Base-by-base conservation (phyloP, 2,797 vertebrate species). In the Odontamblyopus rebecca region DNA sequence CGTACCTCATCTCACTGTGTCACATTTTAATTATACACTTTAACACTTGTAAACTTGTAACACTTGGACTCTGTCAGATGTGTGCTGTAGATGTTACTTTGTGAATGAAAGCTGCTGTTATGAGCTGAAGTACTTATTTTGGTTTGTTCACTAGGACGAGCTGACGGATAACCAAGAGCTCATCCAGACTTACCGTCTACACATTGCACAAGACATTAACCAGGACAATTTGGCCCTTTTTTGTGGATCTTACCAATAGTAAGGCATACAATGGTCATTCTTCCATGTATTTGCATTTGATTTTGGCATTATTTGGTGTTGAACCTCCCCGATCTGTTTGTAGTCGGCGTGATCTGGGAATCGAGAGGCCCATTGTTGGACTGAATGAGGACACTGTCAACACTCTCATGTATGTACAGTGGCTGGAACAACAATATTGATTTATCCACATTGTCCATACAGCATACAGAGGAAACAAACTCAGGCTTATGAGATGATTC, bases 201-300 rank as follows among this genome's bases (percentile, higher is more conserved):
- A 99, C 81, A 98, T 99, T 1, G 94, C 96, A 0, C 98, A 99
- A 79, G 98, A 99, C 86, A 98, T 99, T 88, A 99, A 99, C 92
- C 97, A 98, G 84, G 96, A 99, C 77, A 99, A 99, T 87, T 93
- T 99, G 77, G 95, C 95, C 54, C 95, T 98, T 51, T 99, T 99
- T 85, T 95, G 97, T 75, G 93, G 94, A 76, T 96, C 97, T 68
- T 99, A 99, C 87, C 90, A 93, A 84, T 93, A 93, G 91, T 93
- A 96, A 89, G 87, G 91, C 60, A 11, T 9, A n/a, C 18, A 63
- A 3, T 26, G 23, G 7, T 23, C n/a, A 26, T 41, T 38, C 7
- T n/a, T 9, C 19, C 8, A 38, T 41, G 61, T 63, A 5, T 63
- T 26, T 62, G 19, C 53, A 48, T 23, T 54, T 15, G 13, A 29